A percentile compares a stretch with the other conserved stretches of the same genome.
phyloP scores from a whole-genome alignment of 2,797 vertebrate species.

The Stomatorhinus walkeri region DNA sequence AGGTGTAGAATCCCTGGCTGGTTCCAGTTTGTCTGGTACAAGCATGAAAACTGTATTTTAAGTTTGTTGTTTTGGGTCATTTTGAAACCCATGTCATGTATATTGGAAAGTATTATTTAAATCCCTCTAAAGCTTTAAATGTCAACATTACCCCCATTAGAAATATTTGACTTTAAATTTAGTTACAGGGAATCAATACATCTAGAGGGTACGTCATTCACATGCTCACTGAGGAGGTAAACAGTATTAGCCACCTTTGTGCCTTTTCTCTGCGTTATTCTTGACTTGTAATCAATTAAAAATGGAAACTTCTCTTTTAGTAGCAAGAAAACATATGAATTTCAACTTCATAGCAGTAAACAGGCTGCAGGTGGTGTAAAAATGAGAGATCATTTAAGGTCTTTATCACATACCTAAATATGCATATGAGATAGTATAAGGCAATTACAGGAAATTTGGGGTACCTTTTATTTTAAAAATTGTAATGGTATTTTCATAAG shows the following conservation, averaged over 20 bases:
- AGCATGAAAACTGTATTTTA: background rate
- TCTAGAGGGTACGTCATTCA: background rate
- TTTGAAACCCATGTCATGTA: background rate
- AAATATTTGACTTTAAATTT: background rate
- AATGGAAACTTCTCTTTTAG: background rate
- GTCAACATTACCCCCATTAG: background rate
- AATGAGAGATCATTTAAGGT: background rate
- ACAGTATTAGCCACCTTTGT: background rate
- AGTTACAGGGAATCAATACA: background rate
- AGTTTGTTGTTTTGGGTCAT: background rate
- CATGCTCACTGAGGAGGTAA: background rate
- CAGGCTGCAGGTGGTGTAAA: background rate
- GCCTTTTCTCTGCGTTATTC: no score
- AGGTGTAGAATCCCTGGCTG: background rate
- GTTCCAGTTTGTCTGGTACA: background rate
- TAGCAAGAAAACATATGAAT: background rate
- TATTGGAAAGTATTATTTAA: background rate
- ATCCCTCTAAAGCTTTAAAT: background rate
- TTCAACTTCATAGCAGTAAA: background rate
- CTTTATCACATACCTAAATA: background rate
- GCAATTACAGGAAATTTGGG: background rate
- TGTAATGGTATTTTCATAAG: background rate
- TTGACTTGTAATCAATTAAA: background rate
- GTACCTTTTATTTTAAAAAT: background rate
- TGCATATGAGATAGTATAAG: background rate